Conservation (phyloP, 2,888 invertebrate species). For the Drosophila planitibia region DNA sequence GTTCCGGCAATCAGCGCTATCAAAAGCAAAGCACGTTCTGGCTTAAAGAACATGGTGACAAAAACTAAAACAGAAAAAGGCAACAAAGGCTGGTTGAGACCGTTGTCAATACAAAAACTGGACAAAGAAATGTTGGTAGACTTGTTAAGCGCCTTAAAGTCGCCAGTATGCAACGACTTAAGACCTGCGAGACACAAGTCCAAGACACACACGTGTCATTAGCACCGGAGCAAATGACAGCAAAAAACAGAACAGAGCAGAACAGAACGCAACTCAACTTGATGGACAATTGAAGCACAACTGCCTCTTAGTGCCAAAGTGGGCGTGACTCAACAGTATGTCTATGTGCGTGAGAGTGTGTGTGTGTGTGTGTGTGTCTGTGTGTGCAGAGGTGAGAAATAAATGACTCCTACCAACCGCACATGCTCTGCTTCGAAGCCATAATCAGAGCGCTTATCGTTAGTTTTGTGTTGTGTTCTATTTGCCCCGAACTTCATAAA, state of each 20-base stretch:
- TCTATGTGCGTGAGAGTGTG: background rate
- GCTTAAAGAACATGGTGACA: conserved; percentile 47
- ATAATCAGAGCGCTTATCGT: conserved; percentile 66
- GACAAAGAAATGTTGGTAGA: conserved; percentile 50
- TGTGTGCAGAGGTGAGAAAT: conserved; percentile 42
- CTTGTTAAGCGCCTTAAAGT: conserved; percentile 69
- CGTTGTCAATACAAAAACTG: conserved; percentile 17
- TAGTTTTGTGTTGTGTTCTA: conserved; percentile 45
- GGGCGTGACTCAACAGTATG: conserved; percentile 32
- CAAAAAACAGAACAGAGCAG: background rate
- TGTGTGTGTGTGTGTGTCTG: conserved; percentile 6
- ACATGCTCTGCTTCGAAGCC: conserved; percentile 18
- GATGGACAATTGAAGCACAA: conserved; percentile 52
- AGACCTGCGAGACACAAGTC: conserved; percentile 19
- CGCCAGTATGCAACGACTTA: conserved; percentile 46
- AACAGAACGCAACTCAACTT: conserved; percentile 17
- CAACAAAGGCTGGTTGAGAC: conserved; percentile 1
- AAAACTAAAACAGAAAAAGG: conserved; percentile 24
- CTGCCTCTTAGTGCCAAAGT: conserved; percentile 17
- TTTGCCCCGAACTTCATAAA: conserved; percentile 56
- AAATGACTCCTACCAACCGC: conserved; percentile 18
- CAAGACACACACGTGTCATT: conserved; percentile 64
- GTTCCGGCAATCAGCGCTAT: conserved; percentile 63
- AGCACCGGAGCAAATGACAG: conserved; percentile 33
- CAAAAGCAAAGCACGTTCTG: conserved; percentile 66